Evolutionary conservation across 2,113 vertebrate genomes (phyloP), one percentile per base, ranked within the genome.

Genomic region (Heterocephalus glaber): DNA sequence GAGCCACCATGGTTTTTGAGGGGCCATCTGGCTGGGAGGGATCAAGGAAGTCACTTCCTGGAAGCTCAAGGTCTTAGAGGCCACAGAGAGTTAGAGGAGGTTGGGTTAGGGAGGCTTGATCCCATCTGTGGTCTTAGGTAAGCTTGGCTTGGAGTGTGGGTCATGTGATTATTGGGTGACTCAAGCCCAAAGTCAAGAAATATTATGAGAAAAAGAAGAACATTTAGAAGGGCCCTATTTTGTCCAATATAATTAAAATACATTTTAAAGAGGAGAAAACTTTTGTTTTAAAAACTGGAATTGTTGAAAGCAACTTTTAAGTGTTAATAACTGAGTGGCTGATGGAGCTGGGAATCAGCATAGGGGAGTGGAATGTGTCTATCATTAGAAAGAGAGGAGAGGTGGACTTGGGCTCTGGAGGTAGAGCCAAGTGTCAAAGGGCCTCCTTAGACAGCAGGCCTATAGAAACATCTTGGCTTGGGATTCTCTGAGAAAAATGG

Each of bases 211-310:
- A 14, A 74, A 58, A 63, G 17, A 90, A 52, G 60, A 88, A 16
- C 19, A 13, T 65, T 89, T n/a, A 63, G n/a, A 63, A 95, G 19
- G 38, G 38, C 70, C n/a, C 2, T 44, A 7, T 88, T 88, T 76
- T 85, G 22, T 77, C 90, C 7, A 84, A 89, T 66, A 56, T 35
- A 33, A 60, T 86, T 61, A 74, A 72, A 44, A 30, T 91, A 66
- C 68, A 80, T 70, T 61, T 20, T 41, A 74, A 81, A 79, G 41
- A 38, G 72, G 26, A 24, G n/a, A 76, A 72, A 70, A 17, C 14
- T 47, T 91, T 79, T 35, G 65, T n/a, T 96, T 87, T 65, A 52
- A 86, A 92, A 95, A 47, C 19, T 60, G 2, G 11, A 74, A 76
- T 68, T 61, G 8, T 76, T 81, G 87, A 66, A 83, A 54, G 19